These are phyloP conservation scores for Chromis chromis DNA, from an alignment of 2,797 vertebrate genomes.

Conservation along the genomic window DNA sequence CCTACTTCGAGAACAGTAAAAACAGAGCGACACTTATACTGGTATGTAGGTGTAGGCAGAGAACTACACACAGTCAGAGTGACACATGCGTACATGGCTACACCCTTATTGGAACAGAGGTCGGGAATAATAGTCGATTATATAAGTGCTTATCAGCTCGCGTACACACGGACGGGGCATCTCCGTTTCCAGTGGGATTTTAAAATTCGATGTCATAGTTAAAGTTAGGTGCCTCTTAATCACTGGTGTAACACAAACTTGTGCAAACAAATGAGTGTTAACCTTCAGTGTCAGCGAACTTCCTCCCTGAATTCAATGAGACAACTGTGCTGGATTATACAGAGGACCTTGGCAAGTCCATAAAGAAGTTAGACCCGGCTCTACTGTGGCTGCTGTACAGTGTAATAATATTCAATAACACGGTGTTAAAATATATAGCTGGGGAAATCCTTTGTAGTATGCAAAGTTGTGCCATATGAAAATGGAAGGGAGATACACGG, in stretches of 20 bases:
- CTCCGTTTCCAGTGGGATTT: slow-evolving; percentile 9
- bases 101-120: slow-evolving; percentile 54
- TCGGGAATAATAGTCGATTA: slow-evolving; percentile 42
- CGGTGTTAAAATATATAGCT: slow-evolving; percentile 2
- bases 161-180: slow-evolving; percentile 2
- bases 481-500: neutral
- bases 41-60: slow-evolving; percentile 27
- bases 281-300: slow-evolving; percentile 13
- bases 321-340: neutral
- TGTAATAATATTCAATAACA: neutral
- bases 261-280: neutral
- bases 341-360: neutral
- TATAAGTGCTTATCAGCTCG: slow-evolving; percentile 17
- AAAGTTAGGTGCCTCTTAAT: slow-evolving; percentile 9
- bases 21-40: slow-evolving; percentile 12
- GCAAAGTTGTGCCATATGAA: neutral
- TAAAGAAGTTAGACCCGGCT: neutral
- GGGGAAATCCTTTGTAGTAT: neutral
- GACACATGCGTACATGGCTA: slow-evolving; percentile 22
- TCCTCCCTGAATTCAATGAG: slow-evolving; percentile 9
- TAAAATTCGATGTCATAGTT: slow-evolving; percentile 12
- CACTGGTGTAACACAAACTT: neutral
- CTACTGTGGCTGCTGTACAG: neutral
- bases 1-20: slow-evolving; percentile 25
- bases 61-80: neutral